Evolutionary conservation across 2,888 invertebrate species (phyloP).

Genomic region (Pammene fasciana): DNA sequence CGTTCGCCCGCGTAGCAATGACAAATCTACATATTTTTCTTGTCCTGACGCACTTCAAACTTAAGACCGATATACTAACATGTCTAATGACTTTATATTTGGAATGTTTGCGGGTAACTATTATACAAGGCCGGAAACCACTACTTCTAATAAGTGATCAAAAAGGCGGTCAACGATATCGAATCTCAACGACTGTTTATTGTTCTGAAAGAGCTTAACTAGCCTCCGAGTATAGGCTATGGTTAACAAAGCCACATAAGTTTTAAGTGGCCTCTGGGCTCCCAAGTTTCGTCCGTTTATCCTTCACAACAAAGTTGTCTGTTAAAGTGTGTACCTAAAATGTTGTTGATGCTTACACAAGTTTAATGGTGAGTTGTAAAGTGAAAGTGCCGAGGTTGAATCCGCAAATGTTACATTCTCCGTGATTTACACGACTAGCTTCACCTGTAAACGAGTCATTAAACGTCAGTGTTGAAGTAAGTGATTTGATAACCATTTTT

Average conservation of each 20-base stretch:
- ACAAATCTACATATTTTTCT: not conserved
- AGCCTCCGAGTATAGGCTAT: slow-evolving; percentile 65
- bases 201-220: slow-evolving; percentile 63
- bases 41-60: too few relatives aligned
- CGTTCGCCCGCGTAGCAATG: not conserved
- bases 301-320: slow-evolving; percentile 77
- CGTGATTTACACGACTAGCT: slow-evolving; percentile 26
- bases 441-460: slow-evolving; percentile 1
- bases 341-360: slow-evolving; percentile 64
- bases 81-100: too few relatives aligned
- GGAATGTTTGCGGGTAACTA: not conserved
- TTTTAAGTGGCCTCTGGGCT: slow-evolving; percentile 79
- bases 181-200: slow-evolving; percentile 52
- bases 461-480: too few relatives aligned
- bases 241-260: slow-evolving; percentile 80
- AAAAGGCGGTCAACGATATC: not conserved
- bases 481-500: too few relatives aligned
- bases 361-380: slow-evolving; percentile 55
- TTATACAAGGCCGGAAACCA: not conserved
- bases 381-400: slow-evolving; percentile 44
- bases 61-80: too few relatives aligned
- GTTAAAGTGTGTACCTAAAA: slow-evolving; percentile 70
- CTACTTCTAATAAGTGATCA: not conserved
- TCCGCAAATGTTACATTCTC: slow-evolving; percentile 22
- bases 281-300: slow-evolving; percentile 75